Evolutionary conservation across 2,888 invertebrate species (phyloP).

Genomic region (Himalopsyche kuldschensis): DNA sequence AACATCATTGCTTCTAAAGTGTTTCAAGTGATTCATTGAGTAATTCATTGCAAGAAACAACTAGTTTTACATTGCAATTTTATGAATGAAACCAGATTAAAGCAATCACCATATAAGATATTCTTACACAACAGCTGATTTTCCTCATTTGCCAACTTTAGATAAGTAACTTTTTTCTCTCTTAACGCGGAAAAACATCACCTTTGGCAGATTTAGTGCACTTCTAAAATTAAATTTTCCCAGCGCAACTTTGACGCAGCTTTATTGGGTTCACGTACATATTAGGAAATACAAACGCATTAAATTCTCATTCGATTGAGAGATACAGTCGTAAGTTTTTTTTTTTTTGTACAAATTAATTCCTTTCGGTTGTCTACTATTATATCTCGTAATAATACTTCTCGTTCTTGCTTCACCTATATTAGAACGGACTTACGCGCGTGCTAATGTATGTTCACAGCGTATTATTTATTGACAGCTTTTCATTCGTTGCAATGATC

Average conservation of each 20-base stretch:
- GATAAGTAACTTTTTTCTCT: not conserved
- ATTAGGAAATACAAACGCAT: not conserved
- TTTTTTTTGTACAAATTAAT: not conserved
- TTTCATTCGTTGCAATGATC: too few relatives aligned
- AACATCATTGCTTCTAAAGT: too few relatives aligned
- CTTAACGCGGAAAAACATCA: not conserved
- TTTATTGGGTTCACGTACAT: not conserved
- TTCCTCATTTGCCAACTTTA: not conserved
- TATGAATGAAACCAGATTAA: conserved; percentile 35
- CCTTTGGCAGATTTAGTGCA: not conserved
- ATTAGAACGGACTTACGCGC: too few relatives aligned
- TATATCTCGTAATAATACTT: not conserved
- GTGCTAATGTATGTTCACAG: too few relatives aligned
- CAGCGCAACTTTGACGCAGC: not conserved
- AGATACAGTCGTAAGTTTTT: not conserved
- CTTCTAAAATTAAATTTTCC: not conserved
- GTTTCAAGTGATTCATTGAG: too few relatives aligned
- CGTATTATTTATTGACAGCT: too few relatives aligned
- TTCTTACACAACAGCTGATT: not conserved
- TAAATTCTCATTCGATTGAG: not conserved
- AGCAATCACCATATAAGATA: not conserved
- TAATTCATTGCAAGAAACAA: not conserved
- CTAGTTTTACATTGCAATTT: conserved; percentile 5
- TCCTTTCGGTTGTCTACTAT: not conserved
- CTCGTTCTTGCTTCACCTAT: not conserved